These are phyloP conservation scores for Adelphocoris suturalis DNA, from an alignment of 2,888 invertebrate genomes.

Conservation along the genomic window DNA sequence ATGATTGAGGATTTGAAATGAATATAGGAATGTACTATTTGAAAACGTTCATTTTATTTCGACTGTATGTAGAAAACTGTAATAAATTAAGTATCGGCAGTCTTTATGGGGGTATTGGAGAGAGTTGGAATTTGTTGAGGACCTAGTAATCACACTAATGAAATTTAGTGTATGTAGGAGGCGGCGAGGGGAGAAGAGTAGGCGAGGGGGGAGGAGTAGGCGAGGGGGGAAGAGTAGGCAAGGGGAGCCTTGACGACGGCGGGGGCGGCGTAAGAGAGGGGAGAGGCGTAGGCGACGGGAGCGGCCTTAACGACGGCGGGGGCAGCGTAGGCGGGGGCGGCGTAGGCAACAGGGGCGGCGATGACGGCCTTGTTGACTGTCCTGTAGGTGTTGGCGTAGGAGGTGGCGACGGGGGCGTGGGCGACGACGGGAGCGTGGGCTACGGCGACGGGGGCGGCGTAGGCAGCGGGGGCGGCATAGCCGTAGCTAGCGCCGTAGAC, in stretches of 20 bases:
- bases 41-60: background rate
- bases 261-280: slow-evolving; percentile 37
- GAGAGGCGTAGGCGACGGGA: slow-evolving; percentile 27
- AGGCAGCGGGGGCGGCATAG: slow-evolving; percentile 8
- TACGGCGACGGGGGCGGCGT: slow-evolving; percentile 20
- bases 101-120: slow-evolving; percentile 32
- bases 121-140: background rate
- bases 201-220: background rate
- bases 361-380: slow-evolving; percentile 61
- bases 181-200: slow-evolving; percentile 25
- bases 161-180: slow-evolving; percentile 53
- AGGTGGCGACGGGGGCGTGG: slow-evolving; percentile 79
- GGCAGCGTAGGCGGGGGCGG: slow-evolving; percentile 54
- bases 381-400: slow-evolving; percentile 83
- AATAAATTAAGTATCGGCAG: slow-evolving; percentile 51
- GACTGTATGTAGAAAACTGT: slow-evolving; percentile 6
- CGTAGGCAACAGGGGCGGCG: slow-evolving; percentile 55
- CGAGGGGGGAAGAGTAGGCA: background rate
- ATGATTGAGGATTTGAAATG: too few species aligned
- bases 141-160: background rate
- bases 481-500: slow-evolving; percentile 75
- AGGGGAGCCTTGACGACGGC: slow-evolving; percentile 56
- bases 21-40: background rate
- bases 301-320: slow-evolving; percentile 44
- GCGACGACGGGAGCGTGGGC: slow-evolving; percentile 76